Percentiles rank a stretch among this genome's conserved stretches.
Evolutionary conservation across 2,113 vertebrate genomes (phyloP).

Genomic region (Dendrocopos noguchii): DNA sequence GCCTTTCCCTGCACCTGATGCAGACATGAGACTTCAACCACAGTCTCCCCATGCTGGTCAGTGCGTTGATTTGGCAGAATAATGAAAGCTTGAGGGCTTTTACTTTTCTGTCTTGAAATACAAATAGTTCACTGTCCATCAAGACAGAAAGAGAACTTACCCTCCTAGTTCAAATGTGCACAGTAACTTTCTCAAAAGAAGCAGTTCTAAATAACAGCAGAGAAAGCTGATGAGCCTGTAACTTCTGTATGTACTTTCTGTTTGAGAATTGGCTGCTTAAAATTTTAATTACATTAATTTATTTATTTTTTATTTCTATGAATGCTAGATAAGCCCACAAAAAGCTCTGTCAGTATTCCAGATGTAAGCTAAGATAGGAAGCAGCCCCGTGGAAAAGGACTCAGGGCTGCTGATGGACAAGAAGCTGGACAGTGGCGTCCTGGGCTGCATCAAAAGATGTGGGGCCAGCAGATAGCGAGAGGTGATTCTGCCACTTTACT

Average conservation of each 20-base stretch:
- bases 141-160: neutral
- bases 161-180: neutral
- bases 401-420: no score
- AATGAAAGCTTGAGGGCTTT: neutral
- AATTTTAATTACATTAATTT: neutral
- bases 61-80: neutral
- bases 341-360: neutral
- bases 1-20: neutral
- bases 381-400: no score
- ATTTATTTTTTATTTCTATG: neutral
- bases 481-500: no score
- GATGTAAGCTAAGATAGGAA: neutral
- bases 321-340: neutral
- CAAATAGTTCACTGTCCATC: neutral
- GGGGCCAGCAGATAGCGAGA: no score
- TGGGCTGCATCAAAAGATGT: no score
- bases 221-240: neutral
- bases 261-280: neutral
- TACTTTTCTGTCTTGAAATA: neutral
- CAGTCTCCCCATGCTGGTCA: neutral
- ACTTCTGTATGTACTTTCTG: neutral
- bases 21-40: neutral
- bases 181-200: neutral
- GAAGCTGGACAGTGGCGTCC: no score
- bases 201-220: neutral